A percentile compares a stretch with the other conserved stretches of the same genome.
Conservation (phyloP, 2,888 invertebrate species). For the Rhogogaster chlorosoma region DNA sequence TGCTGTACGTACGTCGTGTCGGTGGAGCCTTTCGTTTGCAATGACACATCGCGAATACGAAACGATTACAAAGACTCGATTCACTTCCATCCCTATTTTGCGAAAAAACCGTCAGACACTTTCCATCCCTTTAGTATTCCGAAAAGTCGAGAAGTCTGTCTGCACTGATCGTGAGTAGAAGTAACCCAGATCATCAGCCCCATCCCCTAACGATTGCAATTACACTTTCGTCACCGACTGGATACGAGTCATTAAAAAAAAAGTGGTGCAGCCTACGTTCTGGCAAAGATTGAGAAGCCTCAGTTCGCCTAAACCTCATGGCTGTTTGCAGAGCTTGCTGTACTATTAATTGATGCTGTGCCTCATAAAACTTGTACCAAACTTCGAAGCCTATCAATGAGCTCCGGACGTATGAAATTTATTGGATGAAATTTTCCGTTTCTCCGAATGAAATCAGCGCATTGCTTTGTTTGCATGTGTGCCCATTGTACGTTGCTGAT, state of each 20-base stretch:
- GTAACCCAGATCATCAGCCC: constrained; percentile 9
- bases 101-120: neutral
- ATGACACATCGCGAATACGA: neutral
- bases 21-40: neutral
- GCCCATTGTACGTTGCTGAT: constrained; percentile 13
- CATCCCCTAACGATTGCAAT: constrained; percentile 34
- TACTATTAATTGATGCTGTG: neutral
- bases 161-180: constrained; percentile 12
- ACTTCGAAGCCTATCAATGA: neutral
- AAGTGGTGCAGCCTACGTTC: constrained; percentile 19
- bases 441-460: neutral
- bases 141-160: constrained; percentile 25
- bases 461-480: neutral
- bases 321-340: neutral
- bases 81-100: constrained; percentile 7
- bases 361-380: neutral
- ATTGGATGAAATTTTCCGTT: neutral
- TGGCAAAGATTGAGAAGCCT: constrained; percentile 32
- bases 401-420: neutral
- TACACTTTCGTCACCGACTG: constrained; percentile 30
- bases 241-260: constrained; percentile 26
- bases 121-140: constrained; percentile 29
- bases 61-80: constrained; percentile 39
- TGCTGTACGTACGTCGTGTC: neutral
- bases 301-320: neutral